Conservation (phyloP, 2,888 invertebrate species). For the Drosophila stalkeri region DNA sequence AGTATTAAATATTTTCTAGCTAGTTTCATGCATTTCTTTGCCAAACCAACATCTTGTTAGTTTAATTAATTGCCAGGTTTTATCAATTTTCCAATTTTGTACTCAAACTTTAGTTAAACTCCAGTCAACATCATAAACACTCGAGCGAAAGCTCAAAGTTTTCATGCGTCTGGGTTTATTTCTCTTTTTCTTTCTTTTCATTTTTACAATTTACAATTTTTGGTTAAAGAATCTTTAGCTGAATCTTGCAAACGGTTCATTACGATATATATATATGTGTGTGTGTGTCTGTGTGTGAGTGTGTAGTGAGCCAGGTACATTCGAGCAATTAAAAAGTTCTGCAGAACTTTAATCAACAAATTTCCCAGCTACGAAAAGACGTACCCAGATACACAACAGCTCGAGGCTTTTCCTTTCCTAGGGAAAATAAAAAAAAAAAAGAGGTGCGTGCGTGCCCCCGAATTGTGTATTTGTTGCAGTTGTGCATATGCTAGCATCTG, state of each 20-base stretch:
- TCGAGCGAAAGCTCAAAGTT: neutral
- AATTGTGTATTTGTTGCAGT: constrained; percentile 28
- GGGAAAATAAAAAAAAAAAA: constrained; percentile 31
- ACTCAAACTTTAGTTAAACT: constrained; percentile 2
- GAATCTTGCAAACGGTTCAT: constrained; percentile 33
- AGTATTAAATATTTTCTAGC: neutral
- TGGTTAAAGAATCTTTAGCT: constrained; percentile 21
- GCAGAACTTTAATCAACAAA: constrained; percentile 76
- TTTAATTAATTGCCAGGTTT: constrained; percentile 5
- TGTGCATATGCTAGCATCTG: neutral
- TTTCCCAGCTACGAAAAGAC: constrained; percentile 58
- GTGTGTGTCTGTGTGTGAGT: neutral
- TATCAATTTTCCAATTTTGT: constrained; percentile 1
- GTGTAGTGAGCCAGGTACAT: constrained; percentile 26
- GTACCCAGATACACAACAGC: constrained; percentile 5
- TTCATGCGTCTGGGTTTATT: neutral
- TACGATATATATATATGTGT: neutral
- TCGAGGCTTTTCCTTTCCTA: constrained; percentile 7
- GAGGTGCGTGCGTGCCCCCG: constrained; percentile 65
- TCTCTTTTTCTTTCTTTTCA: neutral
- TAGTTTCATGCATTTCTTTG: neutral
- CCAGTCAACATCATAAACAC: constrained; percentile 11
- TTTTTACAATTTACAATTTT: constrained; percentile 12
- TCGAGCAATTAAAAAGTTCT: constrained; percentile 73
- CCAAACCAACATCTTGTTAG: neutral